Percentiles rank a stretch among this genome's conserved stretches.
Evolutionary conservation across 2,888 invertebrate genomes (phyloP).

Genomic region (Ariolimax columbianus): DNA sequence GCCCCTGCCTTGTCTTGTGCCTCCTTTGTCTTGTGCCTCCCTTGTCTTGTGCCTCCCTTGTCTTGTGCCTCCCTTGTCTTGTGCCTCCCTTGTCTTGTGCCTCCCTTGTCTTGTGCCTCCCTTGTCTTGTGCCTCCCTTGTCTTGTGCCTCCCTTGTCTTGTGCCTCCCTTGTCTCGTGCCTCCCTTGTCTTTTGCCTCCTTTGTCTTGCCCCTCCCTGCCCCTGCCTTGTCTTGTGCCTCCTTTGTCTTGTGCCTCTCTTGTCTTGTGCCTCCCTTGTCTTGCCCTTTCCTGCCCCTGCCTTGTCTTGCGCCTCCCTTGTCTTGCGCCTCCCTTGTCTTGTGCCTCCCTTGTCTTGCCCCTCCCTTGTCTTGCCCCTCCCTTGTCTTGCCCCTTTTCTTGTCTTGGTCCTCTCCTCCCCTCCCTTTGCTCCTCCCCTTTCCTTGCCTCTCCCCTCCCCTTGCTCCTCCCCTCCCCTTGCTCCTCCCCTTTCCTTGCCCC

Average conservation of each 20-base stretch:
- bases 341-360: neutral
- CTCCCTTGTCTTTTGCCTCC: neutral
- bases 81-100: too few relatives aligned
- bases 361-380: neutral
- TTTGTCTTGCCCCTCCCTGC: neutral
- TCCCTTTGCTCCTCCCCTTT: too few relatives aligned
- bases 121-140: too few relatives aligned
- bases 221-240: too few relatives aligned
- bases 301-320: neutral
- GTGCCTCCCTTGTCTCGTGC: too few relatives aligned
- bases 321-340: neutral
- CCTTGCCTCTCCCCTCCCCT: neutral
- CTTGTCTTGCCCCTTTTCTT: neutral
- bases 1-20: too few relatives aligned
- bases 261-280: too few relatives aligned
- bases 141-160: too few relatives aligned
- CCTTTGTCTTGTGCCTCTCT: neutral
- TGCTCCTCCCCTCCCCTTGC: neutral
- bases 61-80: too few relatives aligned
- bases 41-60: too few relatives aligned
- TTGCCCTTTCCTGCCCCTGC: neutral
- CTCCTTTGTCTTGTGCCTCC: too few relatives aligned
- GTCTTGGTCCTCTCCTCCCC: neutral
- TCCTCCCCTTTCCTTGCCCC: neutral
- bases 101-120: too few relatives aligned